Evolutionary conservation across 2,888 invertebrate genomes (phyloP), one percentile per base, ranked within the genome.

Genomic region (Papilio protenor): DNA sequence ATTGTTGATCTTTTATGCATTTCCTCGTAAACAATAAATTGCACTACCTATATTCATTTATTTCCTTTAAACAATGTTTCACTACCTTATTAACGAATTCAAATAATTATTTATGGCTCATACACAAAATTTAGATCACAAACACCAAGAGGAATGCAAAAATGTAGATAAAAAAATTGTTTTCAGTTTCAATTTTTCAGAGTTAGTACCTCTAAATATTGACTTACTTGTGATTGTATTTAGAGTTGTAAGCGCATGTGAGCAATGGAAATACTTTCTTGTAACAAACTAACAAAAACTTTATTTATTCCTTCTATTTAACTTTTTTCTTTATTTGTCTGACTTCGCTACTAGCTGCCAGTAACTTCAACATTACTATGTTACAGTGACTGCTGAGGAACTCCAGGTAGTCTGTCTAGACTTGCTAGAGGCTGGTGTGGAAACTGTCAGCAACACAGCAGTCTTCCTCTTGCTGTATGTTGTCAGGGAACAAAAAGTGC

Each of bases 351-450:
- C 27, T 27, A 27, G 27, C 27, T 27, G 27, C 27, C 27, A 27
- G 27, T 27, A 27, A 27, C 27, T 27, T 27, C 27, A 27, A 27
- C 27, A 27, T 27, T 27, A 27, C 8, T 61, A 11, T 73, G 27
- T 81, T 81, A 52, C 66, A 92, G 92, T 91, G 81, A 87, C 91
- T 80, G 89, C 89, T 57, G 90, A 93, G 82, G 92, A 92, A 61
- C 87, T 94, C 6, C 90, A 92, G 86, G 92, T 94, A 0, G 90
- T 96, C 1, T 96, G 96, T 83, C 86, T 96, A 83, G 97, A 97
- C 84, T 89, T 97, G 77, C 95, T 97, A 45, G 95, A 97, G 90
- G 97, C 96, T 10, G 97, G 97, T 1, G 95, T 96, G 73, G 96
- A 97, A 88, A 97, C 97, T 0, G 96, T 96, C 0, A 96, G 95